phyloP scores from a whole-genome alignment of 2,113 vertebrate genomes.

The Centropristis striata region DNA sequence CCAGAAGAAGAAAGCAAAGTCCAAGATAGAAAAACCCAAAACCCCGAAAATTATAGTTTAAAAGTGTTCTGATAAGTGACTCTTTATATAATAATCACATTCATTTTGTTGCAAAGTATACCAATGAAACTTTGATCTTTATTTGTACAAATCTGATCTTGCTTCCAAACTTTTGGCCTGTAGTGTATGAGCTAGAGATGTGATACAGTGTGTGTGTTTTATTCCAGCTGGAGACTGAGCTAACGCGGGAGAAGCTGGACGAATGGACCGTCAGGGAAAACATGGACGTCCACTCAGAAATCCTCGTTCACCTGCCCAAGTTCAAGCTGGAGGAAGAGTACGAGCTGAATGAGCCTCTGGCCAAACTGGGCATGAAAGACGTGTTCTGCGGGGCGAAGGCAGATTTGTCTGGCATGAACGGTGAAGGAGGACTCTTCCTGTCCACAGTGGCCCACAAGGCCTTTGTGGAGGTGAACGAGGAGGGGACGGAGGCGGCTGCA shows the following conservation, averaged over 20 bases:
- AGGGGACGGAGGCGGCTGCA: constrained; percentile 93
- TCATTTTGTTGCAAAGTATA: no score
- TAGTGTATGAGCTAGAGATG: no score
- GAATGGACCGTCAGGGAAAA: constrained; percentile 89
- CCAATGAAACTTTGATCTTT: no score
- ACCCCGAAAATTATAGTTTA: no score
- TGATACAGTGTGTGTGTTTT: background rate
- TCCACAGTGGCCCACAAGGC: constrained; percentile 92
- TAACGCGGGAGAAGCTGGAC: constrained; percentile 87
- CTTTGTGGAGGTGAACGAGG: constrained; percentile 95
- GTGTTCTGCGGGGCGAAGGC: constrained; percentile 86
- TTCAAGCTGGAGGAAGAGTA: constrained; percentile 93
- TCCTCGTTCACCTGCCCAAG: constrained; percentile 88
- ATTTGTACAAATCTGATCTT: no score
- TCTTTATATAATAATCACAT: no score
- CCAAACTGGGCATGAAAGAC: constrained; percentile 87
- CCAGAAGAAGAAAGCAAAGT: no score
- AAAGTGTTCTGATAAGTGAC: no score
- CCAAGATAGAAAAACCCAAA: no score
- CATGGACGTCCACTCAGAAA: constrained; percentile 79
- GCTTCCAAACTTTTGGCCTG: no score
- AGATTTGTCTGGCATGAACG: constrained; percentile 92
- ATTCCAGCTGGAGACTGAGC: constrained; percentile 88
- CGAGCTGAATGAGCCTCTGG: constrained; percentile 84
- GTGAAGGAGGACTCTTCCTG: constrained; percentile 85